These are phyloP conservation scores for Heloderma charlesbogerti DNA, from an alignment of 2,113 vertebrate genomes.

Conservation along the genomic window DNA sequence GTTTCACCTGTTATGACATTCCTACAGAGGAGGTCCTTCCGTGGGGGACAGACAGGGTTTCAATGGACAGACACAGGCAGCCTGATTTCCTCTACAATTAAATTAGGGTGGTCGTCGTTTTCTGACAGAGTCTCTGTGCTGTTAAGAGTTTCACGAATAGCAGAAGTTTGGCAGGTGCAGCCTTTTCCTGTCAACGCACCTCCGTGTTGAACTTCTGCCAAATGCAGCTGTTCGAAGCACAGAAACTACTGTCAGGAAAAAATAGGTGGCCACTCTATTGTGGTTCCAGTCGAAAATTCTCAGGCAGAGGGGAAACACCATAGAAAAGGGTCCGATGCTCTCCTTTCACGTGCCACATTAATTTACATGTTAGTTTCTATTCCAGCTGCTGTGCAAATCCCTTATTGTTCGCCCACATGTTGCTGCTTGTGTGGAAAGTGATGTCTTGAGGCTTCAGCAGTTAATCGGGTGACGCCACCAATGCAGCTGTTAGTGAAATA, in stretches of 20 bases:
- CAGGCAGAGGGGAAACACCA: background rate
- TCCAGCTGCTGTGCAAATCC: conserved; percentile 22
- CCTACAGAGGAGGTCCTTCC: background rate
- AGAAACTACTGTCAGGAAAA: background rate
- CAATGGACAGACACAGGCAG: background rate
- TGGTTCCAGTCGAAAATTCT: conserved; percentile 19
- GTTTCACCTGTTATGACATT: background rate
- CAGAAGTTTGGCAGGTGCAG: conserved; percentile 8
- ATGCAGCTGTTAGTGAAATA: conserved; percentile 12
- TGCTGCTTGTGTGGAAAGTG: conserved; percentile 3
- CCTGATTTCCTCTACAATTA: background rate
- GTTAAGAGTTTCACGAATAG: background rate
- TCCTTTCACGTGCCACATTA: background rate
- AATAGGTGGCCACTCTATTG: background rate
- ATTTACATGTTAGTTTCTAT: conserved; percentile 8
- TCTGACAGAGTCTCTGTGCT: background rate
- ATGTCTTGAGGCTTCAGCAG: background rate
- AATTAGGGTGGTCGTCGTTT: background rate
- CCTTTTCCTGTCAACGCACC: background rate
- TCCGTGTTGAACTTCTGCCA: conserved; percentile 9
- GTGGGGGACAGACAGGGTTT: background rate
- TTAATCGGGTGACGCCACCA: conserved; percentile 5
- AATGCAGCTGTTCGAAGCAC: conserved; percentile 10
- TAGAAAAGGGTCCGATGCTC: background rate
- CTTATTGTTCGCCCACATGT: conserved; percentile 13